Evolutionary conservation across 2,797 vertebrate genomes (phyloP), one percentile per base, ranked within the genome.

Genomic region (Vultur gryphus): DNA sequence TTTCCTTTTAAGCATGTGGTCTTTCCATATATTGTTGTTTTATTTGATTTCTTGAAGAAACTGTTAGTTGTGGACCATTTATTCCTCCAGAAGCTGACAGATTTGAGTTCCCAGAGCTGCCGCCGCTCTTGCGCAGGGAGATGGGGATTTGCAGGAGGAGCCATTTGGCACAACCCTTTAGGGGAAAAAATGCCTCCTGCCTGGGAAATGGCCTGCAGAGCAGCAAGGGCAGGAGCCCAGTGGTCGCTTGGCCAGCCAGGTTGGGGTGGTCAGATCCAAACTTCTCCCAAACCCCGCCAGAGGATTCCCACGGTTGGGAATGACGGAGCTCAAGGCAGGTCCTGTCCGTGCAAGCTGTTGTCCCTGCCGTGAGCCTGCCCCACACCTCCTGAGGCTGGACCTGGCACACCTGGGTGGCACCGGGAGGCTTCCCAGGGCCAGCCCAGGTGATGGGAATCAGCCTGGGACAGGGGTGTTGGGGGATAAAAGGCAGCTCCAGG

Each of bases 31-130:
- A 85, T 43, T 84, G 61, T 39, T 43, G 23, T 11, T 92, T 71
- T 54, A 57, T 94, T 90, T 85, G 78, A 62, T 87, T 94, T 93
- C 72, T 81, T 64, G 62, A 58, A 80, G 70, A 31, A 93, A 76
- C 17, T 62, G 19, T 66, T 78, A n/a, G 48, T 25, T 51, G 49
- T 65, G n/a, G 55, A 43, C 43, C 67, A 76, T 90, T 92, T 94
- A 23, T 80, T 80, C 46, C 87, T n/a, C 46, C 43, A 69, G 89
- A 62, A 88, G 43, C 28, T 69, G 72, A 71, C 58, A 84, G 57
- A 65, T 44, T 43, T 2, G 11, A 59, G 35, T 9, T 77, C 59
- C 55, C 11, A 11, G 52, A 46, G 52, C 54, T 55, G 69, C 49
- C 10, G 11, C 43, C 0, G 0, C n/a, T 76, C 19, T 21, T 29